phyloP scores from a whole-genome alignment of 2,113 vertebrate genomes.

The Planiliza haematocheilus region DNA sequence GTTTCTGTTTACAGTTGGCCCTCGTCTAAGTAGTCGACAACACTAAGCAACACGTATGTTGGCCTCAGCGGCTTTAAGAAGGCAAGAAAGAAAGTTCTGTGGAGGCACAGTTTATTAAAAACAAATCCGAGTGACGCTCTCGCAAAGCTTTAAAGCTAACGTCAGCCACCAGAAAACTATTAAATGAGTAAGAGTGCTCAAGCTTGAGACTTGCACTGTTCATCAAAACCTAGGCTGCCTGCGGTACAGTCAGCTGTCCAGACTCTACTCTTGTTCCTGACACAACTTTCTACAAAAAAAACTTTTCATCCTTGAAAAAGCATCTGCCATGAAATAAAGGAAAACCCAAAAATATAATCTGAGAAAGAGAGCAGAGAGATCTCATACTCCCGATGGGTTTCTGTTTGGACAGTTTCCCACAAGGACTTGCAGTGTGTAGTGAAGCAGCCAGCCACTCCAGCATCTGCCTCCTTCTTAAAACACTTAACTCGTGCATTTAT shows the following conservation, averaged over 20 bases:
- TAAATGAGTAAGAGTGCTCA: not conserved
- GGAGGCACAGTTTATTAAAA: too few relatives aligned
- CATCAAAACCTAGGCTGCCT: not conserved
- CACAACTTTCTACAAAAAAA: not conserved
- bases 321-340: not conserved
- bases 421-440: slow-evolving; percentile 26
- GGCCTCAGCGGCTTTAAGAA: too few relatives aligned
- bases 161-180: not conserved
- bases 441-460: slow-evolving; percentile 37
- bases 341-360: not conserved
- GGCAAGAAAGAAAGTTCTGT: too few relatives aligned
- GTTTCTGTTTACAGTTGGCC: too few relatives aligned
- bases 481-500: slow-evolving; percentile 15
- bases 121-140: not conserved
- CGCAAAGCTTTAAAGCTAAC: not conserved
- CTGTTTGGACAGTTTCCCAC: slow-evolving; percentile 33
- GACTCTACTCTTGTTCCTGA: not conserved
- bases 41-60: too few relatives aligned
- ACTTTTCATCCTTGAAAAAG: not conserved
- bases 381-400: not conserved
- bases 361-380: not conserved
- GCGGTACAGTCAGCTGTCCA: not conserved
- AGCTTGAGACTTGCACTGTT: not conserved
- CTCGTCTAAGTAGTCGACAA: too few relatives aligned
- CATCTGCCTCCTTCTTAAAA: slow-evolving; percentile 39